phyloP scores from a whole-genome alignment of 2,797 vertebrate species.

The Bovichtus variegatus region DNA sequence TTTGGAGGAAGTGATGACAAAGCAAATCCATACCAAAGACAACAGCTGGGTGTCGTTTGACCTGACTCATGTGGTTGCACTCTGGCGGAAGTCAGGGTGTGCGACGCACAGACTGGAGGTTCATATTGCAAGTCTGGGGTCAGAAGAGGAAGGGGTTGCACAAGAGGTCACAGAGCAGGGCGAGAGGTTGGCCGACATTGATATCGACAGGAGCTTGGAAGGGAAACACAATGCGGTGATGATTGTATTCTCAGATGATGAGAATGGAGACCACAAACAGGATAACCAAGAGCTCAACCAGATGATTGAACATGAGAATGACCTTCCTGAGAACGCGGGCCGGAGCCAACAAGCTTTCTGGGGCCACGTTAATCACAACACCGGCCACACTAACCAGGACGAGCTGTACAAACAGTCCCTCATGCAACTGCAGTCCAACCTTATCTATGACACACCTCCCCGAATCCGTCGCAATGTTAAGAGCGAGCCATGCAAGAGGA shows the following conservation, averaged over 20 bases:
- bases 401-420: constrained; percentile 85
- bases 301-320: constrained; percentile 87
- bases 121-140: constrained; percentile 83
- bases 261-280: constrained; percentile 84
- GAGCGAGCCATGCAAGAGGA: constrained; percentile 91
- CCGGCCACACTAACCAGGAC: constrained; percentile 66
- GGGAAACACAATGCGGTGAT: constrained; percentile 89
- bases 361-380: constrained; percentile 55
- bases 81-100: constrained; percentile 86
- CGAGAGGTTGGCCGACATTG: constrained; percentile 71
- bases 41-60: constrained; percentile 95
- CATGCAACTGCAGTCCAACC: constrained; percentile 89
- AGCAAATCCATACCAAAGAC: constrained; percentile 86
- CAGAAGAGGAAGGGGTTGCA: constrained; percentile 45
- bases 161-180: constrained; percentile 62
- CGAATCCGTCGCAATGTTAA: constrained; percentile 92
- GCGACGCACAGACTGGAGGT: constrained; percentile 88
- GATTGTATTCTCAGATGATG: constrained; percentile 94
- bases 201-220: constrained; percentile 85
- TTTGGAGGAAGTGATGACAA: constrained; percentile 85
- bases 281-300: constrained; percentile 85
- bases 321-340: constrained; percentile 71
- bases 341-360: constrained; percentile 60
- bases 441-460: constrained; percentile 89
- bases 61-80: constrained; percentile 88